phyloP scores from a whole-genome alignment of 2,797 vertebrate genomes.

The Gymnodraco acuticeps region DNA sequence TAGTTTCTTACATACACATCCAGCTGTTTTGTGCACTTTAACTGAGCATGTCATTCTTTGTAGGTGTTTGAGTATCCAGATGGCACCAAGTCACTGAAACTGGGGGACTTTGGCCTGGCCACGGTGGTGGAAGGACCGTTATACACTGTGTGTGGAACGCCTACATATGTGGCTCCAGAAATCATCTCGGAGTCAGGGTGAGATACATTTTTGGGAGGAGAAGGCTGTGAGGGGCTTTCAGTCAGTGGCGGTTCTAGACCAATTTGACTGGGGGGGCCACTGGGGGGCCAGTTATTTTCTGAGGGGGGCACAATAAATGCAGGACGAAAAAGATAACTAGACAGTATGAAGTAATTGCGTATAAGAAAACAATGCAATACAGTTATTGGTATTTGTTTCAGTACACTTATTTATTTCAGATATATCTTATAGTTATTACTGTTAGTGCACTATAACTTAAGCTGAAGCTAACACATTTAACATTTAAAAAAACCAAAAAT shows the following conservation, averaged over 20 bases:
- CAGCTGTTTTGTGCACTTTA: neutral
- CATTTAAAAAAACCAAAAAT: too few relatives aligned
- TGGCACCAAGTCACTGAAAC: constrained; percentile 94
- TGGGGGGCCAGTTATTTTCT: too few relatives aligned
- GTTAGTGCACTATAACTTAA: too few relatives aligned
- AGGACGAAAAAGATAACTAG: too few relatives aligned
- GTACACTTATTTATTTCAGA: too few relatives aligned
- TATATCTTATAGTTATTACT: too few relatives aligned
- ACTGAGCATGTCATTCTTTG: neutral
- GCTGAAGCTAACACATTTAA: too few relatives aligned
- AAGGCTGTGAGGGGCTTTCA: neutral
- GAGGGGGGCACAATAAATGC: too few relatives aligned
- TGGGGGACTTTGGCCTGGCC: constrained; percentile 97
- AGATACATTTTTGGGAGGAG: constrained; percentile 41
- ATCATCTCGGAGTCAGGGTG: constrained; percentile 97
- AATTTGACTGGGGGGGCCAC: too few relatives aligned
- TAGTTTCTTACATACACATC: neutral
- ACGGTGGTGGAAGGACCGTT: constrained; percentile 95
- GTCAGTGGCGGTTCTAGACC: neutral
- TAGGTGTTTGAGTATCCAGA: constrained; percentile 95
- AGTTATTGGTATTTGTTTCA: too few relatives aligned
- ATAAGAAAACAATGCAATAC: too few relatives aligned
- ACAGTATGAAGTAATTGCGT: too few relatives aligned
- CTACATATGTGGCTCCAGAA: constrained; percentile 97
- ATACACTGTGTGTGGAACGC: constrained; percentile 96